phyloP scores from a whole-genome alignment of 2,797 vertebrate genomes.

The Pampus argenteus region DNA sequence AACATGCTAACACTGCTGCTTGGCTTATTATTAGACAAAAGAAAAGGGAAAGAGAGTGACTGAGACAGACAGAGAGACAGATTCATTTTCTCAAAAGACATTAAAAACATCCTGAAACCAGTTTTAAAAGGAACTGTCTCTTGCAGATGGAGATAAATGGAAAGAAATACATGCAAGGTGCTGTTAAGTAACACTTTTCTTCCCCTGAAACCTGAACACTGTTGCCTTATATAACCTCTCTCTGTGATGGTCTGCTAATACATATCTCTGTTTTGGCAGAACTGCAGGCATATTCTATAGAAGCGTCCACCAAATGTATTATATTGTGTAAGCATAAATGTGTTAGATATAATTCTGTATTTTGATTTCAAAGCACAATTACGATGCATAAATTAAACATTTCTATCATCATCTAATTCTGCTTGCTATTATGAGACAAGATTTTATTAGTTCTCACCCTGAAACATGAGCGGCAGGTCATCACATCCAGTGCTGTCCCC shows the following conservation, averaged over 20 bases:
- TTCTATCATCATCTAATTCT: background rate
- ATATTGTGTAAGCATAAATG: constrained; percentile 11
- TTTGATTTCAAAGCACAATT: constrained; percentile 17
- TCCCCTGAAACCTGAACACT: background rate
- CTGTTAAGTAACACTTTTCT: no score
- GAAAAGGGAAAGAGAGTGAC: background rate
- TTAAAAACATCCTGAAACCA: constrained; percentile 6
- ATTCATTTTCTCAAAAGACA: constrained; percentile 23
- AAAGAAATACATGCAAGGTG: constrained; percentile 10
- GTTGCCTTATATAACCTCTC: constrained; percentile 26
- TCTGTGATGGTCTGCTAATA: constrained; percentile 24
- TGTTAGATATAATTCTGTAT: constrained; percentile 8
- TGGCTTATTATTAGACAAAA: constrained; percentile 16
- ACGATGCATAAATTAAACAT: constrained; percentile 7
- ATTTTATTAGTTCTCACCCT: constrained; percentile 80
- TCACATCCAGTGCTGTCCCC: constrained; percentile 76
- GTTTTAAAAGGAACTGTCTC: constrained; percentile 1
- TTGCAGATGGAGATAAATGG: constrained; percentile 7
- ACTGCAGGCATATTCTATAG: constrained; percentile 6
- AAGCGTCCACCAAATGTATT: constrained; percentile 20
- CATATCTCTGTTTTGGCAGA: constrained; percentile 22
- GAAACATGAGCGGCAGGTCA: constrained; percentile 80
- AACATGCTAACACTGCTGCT: background rate
- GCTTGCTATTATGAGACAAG: constrained; percentile 16
- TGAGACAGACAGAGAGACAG: constrained; percentile 6